Conservation (phyloP, 2,113 vertebrate species). For the Apteryx mantelli region DNA sequence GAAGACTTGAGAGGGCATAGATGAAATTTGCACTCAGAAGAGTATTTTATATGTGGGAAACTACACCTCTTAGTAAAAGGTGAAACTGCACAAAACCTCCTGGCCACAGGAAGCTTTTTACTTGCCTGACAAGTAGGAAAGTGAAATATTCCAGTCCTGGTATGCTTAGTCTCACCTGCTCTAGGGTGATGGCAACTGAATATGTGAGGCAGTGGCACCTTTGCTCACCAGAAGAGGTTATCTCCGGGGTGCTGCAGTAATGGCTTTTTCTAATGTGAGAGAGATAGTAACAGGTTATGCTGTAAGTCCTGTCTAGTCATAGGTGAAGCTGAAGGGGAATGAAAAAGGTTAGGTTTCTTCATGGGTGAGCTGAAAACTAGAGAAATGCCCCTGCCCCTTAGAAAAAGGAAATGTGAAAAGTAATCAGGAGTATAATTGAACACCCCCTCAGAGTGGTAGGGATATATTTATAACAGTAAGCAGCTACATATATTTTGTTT, state of each 20-base stretch:
- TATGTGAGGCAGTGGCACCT: conserved; percentile 26
- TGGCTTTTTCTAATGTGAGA: conserved; percentile 13
- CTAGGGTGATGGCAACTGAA: neutral
- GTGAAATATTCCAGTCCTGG: neutral
- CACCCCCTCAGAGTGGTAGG: conserved; percentile 53
- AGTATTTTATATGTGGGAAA: neutral
- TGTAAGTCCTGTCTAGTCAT: neutral
- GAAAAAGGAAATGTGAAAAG: conserved; percentile 30
- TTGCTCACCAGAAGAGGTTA: neutral
- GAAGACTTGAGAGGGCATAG: neutral
- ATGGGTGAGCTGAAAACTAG: conserved; percentile 7
- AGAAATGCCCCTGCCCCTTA: neutral
- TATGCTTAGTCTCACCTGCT: neutral
- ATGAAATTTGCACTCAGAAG: neutral
- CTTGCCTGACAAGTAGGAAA: neutral
- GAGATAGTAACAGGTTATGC: neutral
- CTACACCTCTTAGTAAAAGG: neutral
- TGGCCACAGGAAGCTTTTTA: neutral
- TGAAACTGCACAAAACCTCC: neutral
- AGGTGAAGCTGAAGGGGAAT: neutral
- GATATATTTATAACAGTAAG: conserved; percentile 68
- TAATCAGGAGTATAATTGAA: conserved; percentile 60
- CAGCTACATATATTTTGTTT: conserved; percentile 64
- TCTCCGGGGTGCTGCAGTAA: conserved; percentile 6
- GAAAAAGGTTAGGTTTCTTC: neutral